Conservation (phyloP, 2,888 invertebrate species). For the Ormyrus rosae region DNA sequence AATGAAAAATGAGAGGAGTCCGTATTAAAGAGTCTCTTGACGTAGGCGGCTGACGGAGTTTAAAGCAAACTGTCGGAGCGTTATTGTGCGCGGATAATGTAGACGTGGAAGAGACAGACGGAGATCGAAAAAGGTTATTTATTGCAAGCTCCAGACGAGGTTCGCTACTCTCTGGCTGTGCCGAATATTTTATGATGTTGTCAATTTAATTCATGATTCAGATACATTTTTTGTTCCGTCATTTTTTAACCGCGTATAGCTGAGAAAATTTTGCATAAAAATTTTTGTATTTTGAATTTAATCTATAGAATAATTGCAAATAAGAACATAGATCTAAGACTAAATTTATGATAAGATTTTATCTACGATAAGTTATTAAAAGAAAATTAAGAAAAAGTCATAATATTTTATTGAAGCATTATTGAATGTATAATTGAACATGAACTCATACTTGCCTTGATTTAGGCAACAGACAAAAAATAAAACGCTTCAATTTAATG, state of each 20-base stretch:
- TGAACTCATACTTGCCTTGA: too few species aligned
- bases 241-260: background rate
- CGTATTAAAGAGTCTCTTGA: conserved; percentile 36
- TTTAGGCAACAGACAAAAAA: too few species aligned
- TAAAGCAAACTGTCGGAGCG: background rate
- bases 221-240: background rate
- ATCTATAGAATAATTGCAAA: too few species aligned
- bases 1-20: conserved; percentile 51
- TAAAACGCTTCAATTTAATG: too few species aligned
- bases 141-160: background rate
- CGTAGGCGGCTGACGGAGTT: conserved; percentile 5
- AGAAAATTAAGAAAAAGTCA: too few species aligned
- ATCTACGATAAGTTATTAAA: too few species aligned
- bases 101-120: background rate
- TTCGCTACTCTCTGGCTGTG: background rate
- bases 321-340: too few species aligned
- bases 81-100: conserved; percentile 2
- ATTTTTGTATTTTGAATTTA: too few species aligned
- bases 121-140: conserved; percentile 3
- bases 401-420: too few species aligned
- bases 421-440: too few species aligned
- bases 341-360: too few species aligned
- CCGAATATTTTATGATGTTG: background rate
- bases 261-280: too few species aligned
- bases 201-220: background rate